These are phyloP conservation scores for Acanthosepion lycidas DNA, from an alignment of 2,888 invertebrate species.

Conservation along the genomic window DNA sequence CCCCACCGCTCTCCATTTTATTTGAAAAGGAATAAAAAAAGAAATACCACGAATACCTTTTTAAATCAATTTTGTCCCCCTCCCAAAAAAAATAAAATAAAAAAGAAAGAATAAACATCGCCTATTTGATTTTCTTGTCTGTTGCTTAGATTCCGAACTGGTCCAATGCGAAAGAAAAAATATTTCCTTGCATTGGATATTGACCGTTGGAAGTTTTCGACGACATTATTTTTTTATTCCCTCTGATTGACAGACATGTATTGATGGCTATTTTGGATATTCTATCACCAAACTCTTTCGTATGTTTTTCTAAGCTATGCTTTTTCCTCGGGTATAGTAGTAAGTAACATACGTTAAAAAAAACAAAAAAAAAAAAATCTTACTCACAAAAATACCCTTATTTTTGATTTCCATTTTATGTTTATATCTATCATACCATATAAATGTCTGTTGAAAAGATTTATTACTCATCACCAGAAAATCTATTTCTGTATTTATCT, in stretches of 20 bases:
- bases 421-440: background rate
- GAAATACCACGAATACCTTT: background rate
- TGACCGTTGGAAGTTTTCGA: slow-evolving; percentile 8
- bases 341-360: background rate
- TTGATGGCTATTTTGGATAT: background rate
- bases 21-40: background rate
- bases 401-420: background rate
- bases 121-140: background rate
- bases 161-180: slow-evolving; percentile 20
- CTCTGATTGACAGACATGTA: background rate
- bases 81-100: background rate
- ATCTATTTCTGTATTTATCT: background rate
- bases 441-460: background rate
- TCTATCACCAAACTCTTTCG: background rate
- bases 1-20: background rate
- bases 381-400: background rate
- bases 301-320: background rate
- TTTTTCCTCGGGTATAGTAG: background rate
- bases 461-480: slow-evolving; percentile 12
- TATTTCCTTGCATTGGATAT: background rate
- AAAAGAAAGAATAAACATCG: background rate
- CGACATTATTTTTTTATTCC: background rate
- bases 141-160: background rate
- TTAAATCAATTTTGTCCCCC: background rate
- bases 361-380: background rate